These are phyloP conservation scores for Eremobia ochroleuca DNA, from an alignment of 2,888 invertebrate species.

Conservation along the genomic window DNA sequence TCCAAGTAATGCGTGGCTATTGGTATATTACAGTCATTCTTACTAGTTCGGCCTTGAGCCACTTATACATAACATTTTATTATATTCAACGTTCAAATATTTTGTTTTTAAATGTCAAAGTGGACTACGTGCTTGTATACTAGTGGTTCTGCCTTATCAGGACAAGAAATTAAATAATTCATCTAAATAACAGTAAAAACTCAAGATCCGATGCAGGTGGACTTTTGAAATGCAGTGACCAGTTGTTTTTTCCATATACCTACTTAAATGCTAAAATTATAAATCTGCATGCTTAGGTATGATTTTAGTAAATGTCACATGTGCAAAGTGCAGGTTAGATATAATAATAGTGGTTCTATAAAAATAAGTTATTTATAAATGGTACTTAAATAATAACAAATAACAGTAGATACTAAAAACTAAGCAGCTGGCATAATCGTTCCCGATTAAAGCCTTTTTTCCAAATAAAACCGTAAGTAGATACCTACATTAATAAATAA, in stretches of 20 bases:
- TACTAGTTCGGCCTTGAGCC: slow-evolving; percentile 31
- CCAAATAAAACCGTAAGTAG: too few species aligned
- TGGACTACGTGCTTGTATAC: background rate
- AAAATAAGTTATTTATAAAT: background rate
- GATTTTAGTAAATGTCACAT: slow-evolving; percentile 15
- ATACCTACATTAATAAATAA: background rate
- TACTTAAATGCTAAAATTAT: slow-evolving; percentile 14
- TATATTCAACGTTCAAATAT: slow-evolving; percentile 35
- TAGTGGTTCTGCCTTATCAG: slow-evolving; percentile 9
- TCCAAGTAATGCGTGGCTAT: slow-evolving; percentile 2
- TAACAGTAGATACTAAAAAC: slow-evolving; percentile 2
- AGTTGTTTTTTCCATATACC: background rate
- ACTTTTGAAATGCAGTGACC: background rate
- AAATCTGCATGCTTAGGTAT: slow-evolving; percentile 8
- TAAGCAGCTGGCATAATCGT: too few species aligned
- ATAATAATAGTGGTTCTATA: background rate
- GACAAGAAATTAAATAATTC: slow-evolving; percentile 10
- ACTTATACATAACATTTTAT: slow-evolving; percentile 20
- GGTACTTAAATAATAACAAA: background rate
- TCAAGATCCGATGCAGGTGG: slow-evolving; percentile 13
- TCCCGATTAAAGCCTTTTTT: too few species aligned
- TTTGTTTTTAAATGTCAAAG: slow-evolving; percentile 41
- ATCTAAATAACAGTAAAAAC: slow-evolving; percentile 45
- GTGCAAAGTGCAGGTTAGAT: background rate
- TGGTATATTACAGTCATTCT: slow-evolving; percentile 9